These are phyloP conservation scores for Ceratitis capitata DNA, from an alignment of 1,140 invertebrate species.

Conservation along the genomic window DNA sequence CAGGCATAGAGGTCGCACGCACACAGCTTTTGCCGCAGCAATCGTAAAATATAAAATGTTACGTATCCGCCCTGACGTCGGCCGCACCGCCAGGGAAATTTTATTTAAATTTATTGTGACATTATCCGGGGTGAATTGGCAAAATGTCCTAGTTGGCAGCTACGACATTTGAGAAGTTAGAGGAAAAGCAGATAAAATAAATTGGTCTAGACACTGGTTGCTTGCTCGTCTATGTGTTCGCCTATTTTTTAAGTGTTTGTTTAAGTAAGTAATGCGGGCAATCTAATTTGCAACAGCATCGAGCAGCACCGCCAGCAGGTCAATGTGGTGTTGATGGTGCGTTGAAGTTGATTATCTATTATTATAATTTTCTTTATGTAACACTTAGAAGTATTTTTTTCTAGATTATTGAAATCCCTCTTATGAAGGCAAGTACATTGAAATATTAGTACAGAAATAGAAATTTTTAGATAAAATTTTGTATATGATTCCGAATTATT, in stretches of 20 bases:
- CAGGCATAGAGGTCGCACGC: neutral
- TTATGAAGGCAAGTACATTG: too few species aligned
- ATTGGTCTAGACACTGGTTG: constrained; percentile 29
- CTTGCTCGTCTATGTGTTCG: too few species aligned
- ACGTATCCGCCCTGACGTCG: neutral
- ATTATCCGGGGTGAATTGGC: neutral
- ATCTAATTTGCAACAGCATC: neutral
- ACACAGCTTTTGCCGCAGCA: neutral
- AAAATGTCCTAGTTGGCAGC: neutral
- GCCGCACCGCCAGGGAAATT: neutral
- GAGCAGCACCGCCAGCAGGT: neutral
- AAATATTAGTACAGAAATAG: too few species aligned
- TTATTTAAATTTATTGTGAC: constrained; percentile 37
- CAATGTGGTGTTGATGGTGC: neutral
- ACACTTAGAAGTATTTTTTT: too few species aligned
- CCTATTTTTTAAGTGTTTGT: neutral
- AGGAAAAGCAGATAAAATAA: neutral
- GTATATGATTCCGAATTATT: too few species aligned
- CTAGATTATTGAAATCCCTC: too few species aligned
- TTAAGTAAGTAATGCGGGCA: neutral
- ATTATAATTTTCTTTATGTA: too few species aligned
- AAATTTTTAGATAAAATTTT: too few species aligned
- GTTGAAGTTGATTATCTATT: neutral
- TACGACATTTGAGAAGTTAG: neutral
- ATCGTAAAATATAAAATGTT: neutral